Evolutionary conservation across 2,113 vertebrate species (phyloP).

Genomic region (Hippocampus comes): DNA sequence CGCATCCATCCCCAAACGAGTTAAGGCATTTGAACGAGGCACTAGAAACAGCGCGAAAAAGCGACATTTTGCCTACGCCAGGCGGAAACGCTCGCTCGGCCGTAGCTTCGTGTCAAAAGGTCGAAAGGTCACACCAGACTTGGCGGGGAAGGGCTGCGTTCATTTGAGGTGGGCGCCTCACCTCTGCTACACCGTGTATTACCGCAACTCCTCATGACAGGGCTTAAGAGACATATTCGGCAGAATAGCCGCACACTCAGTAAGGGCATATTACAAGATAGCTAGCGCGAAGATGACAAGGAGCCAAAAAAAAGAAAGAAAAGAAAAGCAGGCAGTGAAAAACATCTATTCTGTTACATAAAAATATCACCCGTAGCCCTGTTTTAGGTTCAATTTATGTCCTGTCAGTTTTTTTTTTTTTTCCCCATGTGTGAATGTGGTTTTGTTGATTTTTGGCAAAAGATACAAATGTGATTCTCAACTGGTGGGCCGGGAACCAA

Average conservation of each 20-base stretch:
- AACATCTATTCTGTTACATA: slow-evolving; percentile 40
- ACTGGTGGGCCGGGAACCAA: background rate
- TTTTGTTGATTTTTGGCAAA: slow-evolving; percentile 66
- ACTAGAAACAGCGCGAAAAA: slow-evolving; percentile 61
- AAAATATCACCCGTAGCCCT: slow-evolving; percentile 57
- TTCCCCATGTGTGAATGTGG: slow-evolving; percentile 49
- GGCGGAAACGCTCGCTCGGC: slow-evolving; percentile 39
- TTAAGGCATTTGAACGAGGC: slow-evolving; percentile 74
- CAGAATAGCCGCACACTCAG: slow-evolving; percentile 8
- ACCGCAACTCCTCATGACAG: slow-evolving; percentile 20
- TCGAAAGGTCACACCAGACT: slow-evolving; percentile 30
- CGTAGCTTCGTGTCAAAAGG: slow-evolving; percentile 38
- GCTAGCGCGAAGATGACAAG: slow-evolving; percentile 29
- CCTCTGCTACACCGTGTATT: slow-evolving; percentile 47
- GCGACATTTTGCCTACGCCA: slow-evolving; percentile 42
- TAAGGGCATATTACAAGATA: slow-evolving; percentile 13
- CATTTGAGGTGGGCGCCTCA: slow-evolving; percentile 22
- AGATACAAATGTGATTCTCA: background rate
- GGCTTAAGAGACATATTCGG: slow-evolving; percentile 11
- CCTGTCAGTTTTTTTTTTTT: slow-evolving; percentile 34
- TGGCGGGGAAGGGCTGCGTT: slow-evolving; percentile 10
- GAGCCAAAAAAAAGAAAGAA: slow-evolving; percentile 28
- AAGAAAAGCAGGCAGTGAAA: slow-evolving; percentile 58
- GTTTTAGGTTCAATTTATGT: slow-evolving; percentile 42
- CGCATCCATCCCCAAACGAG: background rate